Conservation (phyloP, 2,113 vertebrate genomes). For the Caloenas nicobarica region DNA sequence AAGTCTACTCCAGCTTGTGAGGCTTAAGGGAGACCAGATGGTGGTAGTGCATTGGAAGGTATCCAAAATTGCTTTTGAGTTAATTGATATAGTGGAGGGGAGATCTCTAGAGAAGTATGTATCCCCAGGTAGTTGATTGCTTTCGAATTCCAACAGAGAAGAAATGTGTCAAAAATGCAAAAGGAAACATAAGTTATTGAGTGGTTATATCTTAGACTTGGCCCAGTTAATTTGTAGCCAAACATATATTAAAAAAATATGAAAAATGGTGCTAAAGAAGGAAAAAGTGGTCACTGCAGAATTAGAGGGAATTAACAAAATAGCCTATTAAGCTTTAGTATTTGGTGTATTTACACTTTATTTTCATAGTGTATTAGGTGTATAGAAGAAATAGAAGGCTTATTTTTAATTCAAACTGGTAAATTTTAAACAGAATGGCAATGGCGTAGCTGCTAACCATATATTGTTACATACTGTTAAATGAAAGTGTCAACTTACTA, state of each 20-base stretch:
- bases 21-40: constrained; percentile 74
- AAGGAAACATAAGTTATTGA: constrained; percentile 58
- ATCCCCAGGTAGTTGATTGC: constrained; percentile 76
- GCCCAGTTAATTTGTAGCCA: constrained; percentile 55
- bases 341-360: constrained; percentile 32
- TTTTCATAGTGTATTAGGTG: not conserved
- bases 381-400: constrained; percentile 4
- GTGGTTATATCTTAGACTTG: constrained; percentile 44
- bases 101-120: constrained; percentile 68
- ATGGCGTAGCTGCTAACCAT: not conserved
- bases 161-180: constrained; percentile 66
- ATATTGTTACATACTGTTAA: not conserved
- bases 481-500: not conserved
- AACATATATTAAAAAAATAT: not conserved
- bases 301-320: constrained; percentile 21
- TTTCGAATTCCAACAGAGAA: constrained; percentile 73
- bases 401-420: constrained; percentile 42
- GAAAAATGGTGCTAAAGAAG: not conserved
- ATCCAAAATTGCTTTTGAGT: constrained; percentile 75
- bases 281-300: not conserved
- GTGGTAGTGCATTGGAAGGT: constrained; percentile 65
- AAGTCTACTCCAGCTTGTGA: constrained; percentile 60
- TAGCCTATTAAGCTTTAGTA: not conserved
- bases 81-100: constrained; percentile 73
- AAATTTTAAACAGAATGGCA: constrained; percentile 45